phyloP scores from a whole-genome alignment of 2,113 vertebrate genomes.

The Heterochromis multidens region DNA sequence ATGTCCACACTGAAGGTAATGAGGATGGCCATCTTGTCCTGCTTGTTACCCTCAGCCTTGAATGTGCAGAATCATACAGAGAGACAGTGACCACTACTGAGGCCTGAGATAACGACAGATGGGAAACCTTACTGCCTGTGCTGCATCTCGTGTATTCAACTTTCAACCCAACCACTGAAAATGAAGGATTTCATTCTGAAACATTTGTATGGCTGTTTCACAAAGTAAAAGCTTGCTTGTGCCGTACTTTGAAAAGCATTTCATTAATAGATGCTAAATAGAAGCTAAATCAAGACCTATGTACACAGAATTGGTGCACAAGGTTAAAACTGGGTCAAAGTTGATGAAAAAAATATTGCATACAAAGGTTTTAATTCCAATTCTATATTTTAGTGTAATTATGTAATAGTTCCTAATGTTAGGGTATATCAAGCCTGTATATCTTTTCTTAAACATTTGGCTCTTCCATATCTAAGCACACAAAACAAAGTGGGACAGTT shows the following conservation, averaged over 20 bases:
- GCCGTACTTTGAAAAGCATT: not conserved
- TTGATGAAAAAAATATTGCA: not conserved
- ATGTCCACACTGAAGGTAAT: slow-evolving; percentile 22
- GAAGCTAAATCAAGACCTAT: not conserved
- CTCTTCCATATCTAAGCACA: not conserved
- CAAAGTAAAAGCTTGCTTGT: not conserved
- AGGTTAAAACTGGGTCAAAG: not conserved
- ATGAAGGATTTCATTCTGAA: not conserved
- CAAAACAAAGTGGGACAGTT: not conserved
- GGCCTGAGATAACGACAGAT: not conserved
- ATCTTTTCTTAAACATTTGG: not conserved
- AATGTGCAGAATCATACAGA: slow-evolving; percentile 12
- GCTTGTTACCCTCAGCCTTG: slow-evolving; percentile 35
- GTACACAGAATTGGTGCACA: fast-evolving
- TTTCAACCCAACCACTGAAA: not conserved
- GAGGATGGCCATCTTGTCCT: not conserved
- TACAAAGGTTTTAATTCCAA: not conserved
- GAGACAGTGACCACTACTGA: not conserved
- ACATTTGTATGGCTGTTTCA: not conserved
- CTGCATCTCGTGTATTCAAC: not conserved
- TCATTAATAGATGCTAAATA: not conserved
- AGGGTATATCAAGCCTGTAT: not conserved
- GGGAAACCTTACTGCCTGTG: not conserved
- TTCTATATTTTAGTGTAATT: not conserved
- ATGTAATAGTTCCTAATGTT: not conserved